Percentiles rank a stretch among this genome's conserved stretches.
Evolutionary conservation across 2,888 invertebrate genomes (phyloP).

Genomic region (Galeopsomyia nigrocyanea): DNA sequence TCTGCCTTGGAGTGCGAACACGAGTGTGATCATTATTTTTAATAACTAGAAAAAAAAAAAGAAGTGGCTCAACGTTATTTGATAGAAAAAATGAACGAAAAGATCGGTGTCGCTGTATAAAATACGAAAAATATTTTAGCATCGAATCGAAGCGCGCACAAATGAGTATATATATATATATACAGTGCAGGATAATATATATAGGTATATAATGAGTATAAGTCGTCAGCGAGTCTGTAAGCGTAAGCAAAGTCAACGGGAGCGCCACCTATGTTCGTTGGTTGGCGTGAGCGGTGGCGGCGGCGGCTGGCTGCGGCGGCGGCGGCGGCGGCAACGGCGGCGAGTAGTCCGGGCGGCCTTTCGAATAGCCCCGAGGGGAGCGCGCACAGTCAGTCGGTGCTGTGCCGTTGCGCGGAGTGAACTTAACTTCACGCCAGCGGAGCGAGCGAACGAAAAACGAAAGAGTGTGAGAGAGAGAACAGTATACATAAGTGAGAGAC

Average conservation of each 20-base stretch:
- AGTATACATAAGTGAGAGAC: neutral
- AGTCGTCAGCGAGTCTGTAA: neutral
- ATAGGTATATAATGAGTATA: no score
- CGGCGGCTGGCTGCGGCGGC: constrained; percentile 1
- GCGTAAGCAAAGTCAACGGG: constrained; percentile 11
- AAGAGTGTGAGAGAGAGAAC: no score
- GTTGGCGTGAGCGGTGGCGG: neutral
- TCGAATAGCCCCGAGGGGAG: constrained; percentile 4
- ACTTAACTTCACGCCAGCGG: neutral
- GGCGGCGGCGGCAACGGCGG: constrained; percentile 15
- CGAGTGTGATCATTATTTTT: no score
- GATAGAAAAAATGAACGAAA: no score
- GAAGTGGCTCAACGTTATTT: no score
- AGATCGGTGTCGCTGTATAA: no score
- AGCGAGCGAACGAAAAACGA: constrained; percentile 2
- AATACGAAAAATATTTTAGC: no score
- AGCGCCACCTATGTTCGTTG: neutral
- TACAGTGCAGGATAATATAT: neutral
- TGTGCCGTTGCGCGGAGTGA: constrained; percentile 38
- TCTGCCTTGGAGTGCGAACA: no score
- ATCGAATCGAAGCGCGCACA: neutral
- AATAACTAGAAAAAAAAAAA: no score
- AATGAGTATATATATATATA: neutral
- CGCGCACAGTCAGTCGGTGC: constrained; percentile 39
- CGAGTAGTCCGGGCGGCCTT: neutral